Evolutionary conservation across 2,797 vertebrate genomes (phyloP).

Genomic region (Phrynocephalus vlangalii): DNA sequence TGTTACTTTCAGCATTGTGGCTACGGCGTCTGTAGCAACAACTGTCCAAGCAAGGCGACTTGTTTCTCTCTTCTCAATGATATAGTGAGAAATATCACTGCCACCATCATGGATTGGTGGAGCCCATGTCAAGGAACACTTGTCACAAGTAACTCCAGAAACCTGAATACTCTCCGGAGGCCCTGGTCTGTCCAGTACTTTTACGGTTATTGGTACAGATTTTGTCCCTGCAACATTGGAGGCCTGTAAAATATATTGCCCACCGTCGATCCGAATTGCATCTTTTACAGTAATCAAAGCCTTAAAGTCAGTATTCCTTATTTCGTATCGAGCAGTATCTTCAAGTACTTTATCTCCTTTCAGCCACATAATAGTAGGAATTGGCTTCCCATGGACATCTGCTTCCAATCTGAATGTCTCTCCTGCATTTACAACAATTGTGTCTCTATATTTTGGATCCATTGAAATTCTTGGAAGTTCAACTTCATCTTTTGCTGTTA

Average conservation of each 20-base stretch:
- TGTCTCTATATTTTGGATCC: conserved; percentile 94
- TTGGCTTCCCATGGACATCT: conserved; percentile 92
- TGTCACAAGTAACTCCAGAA: conserved; percentile 91
- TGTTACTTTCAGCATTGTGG: conserved; percentile 90
- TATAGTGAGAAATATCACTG: conserved; percentile 91
- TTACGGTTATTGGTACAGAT: conserved; percentile 88
- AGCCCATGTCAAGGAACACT: conserved; percentile 91
- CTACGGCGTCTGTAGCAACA: conserved; percentile 87
- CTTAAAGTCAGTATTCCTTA: conserved; percentile 92
- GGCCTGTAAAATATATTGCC: conserved; percentile 90
- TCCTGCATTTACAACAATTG: conserved; percentile 90
- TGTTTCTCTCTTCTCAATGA: conserved; percentile 96
- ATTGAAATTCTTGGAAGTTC: conserved; percentile 95
- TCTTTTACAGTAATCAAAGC: conserved; percentile 94
- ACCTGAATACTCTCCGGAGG: conserved; percentile 90
- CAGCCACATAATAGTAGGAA: conserved; percentile 93
- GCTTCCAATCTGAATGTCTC: conserved; percentile 95
- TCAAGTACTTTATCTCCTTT: conserved; percentile 92
- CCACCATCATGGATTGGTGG: conserved; percentile 94
- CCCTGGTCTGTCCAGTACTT: conserved; percentile 93
- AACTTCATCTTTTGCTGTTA: conserved; percentile 92
- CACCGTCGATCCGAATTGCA: conserved; percentile 90
- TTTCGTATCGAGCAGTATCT: conserved; percentile 89
- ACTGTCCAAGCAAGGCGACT: conserved; percentile 96
- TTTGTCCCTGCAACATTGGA: conserved; percentile 93